Base-by-base conservation (phyloP, 2,797 vertebrate species). In the Eupleurogrammus muticus region DNA sequence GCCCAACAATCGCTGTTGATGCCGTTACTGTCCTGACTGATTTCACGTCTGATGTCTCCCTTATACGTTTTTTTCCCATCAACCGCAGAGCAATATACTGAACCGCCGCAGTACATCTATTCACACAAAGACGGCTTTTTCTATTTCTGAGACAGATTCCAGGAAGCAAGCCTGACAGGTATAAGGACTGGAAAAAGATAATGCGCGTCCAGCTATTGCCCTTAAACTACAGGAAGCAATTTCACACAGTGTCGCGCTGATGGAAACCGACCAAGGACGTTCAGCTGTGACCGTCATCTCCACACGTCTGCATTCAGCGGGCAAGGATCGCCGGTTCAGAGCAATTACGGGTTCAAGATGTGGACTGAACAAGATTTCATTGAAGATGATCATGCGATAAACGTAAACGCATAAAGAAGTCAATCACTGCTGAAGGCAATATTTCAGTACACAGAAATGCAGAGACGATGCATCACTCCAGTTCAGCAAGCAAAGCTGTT, bases 211-310 rank as follows among this genome's bases (percentile, higher is more conserved):
- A 6, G 21, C 32, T 28, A 65, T 47, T 75, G 12, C 42, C 67
- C 36, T 65, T 58, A 34, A 68, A 55, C 32, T 14, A 55, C 14
- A 46, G 1, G 44, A 13, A 38, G 44, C 23, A 28, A 60, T 73
- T 73, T 67, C 21, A n/a, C n/a, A n/a, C 13, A 12, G 35, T 28
- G 46, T 2, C 8, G 16, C 10, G 19, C 44, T 36, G 32, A 68
- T 60, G 53, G 40, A 75, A 75, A 63, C 24, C 24, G 49, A 36
- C 66, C 38, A 17, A 71, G 35, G 35, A 73, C 40, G 46, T 17
- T 12, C 20, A 34, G 12, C 11, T 10, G 0, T 4, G 34, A 49
- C 24, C 36, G 28, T 62, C 66, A 55, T 55, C 24, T 19, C 35
- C 13, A 14, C 28, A 13, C 1, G 2, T 10, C 34, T 34, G 32